These are phyloP conservation scores for Siniperca undulata DNA, from an alignment of 2,797 vertebrate species.

Conservation along the genomic window DNA sequence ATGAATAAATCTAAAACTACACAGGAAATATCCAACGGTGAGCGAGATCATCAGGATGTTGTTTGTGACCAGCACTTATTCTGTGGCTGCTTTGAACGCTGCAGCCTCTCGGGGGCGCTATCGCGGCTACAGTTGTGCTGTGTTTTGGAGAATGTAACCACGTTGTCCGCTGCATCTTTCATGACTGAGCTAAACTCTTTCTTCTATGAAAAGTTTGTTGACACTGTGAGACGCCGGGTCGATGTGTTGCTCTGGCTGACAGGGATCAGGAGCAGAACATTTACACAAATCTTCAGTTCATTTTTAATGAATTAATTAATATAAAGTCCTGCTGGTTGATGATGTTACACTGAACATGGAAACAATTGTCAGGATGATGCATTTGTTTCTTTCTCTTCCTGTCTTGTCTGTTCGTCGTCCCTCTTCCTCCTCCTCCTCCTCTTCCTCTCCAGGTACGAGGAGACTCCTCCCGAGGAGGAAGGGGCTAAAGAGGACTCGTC, in stretches of 20 bases:
- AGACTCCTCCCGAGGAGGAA: slow-evolving; percentile 74
- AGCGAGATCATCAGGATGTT: too few species aligned
- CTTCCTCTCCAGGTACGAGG: slow-evolving; percentile 81
- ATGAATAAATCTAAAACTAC: too few species aligned
- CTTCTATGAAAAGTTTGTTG: background rate
- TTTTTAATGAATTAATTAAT: background rate
- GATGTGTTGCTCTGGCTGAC: background rate
- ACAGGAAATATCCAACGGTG: too few species aligned
- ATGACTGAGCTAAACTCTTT: too few species aligned
- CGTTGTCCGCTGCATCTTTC: too few species aligned
- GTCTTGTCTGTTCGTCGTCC: background rate
- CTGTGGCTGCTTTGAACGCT: background rate
- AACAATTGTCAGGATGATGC: background rate
- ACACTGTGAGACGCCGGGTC: background rate
- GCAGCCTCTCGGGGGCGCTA: background rate
- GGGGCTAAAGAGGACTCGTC: slow-evolving; percentile 72
- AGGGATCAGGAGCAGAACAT: background rate
- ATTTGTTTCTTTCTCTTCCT: background rate
- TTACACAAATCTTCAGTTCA: background rate
- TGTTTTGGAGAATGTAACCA: background rate
- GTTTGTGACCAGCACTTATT: too few species aligned
- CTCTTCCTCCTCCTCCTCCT: background rate
- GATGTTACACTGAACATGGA: background rate
- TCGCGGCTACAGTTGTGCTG: background rate
- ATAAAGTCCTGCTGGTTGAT: background rate